A percentile compares a stretch with the other conserved stretches of the same genome.
These are phyloP conservation scores for Forbesichthys papilliferus DNA, from an alignment of 2,113 vertebrate species.

Conservation along the genomic window DNA sequence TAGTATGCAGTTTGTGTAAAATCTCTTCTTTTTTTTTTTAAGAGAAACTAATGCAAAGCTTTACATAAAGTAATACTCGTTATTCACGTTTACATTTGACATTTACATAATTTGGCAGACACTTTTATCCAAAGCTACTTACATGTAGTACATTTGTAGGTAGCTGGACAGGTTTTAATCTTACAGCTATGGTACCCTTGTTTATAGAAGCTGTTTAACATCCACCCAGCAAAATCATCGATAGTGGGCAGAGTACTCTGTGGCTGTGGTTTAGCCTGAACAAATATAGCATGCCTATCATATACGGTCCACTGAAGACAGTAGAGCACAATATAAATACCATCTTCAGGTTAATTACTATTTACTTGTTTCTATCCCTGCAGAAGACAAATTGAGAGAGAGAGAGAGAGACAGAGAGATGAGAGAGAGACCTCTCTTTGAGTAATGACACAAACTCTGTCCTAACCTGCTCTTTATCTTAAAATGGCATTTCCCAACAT, in stretches of 20 bases:
- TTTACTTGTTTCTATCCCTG: not conserved
- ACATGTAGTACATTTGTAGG: no score
- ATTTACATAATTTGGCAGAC: no score
- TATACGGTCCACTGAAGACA: not conserved
- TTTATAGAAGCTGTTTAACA: no score
- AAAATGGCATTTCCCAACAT: not conserved
- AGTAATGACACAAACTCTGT: not conserved
- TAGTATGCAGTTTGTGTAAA: not conserved
- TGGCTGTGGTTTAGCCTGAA: not conserved
- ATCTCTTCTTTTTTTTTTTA: no score
- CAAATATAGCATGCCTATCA: not conserved
- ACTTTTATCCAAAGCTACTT: no score
- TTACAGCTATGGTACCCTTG: no score
- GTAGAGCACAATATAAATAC: not conserved
- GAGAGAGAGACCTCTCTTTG: not conserved
- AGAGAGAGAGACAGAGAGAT: not conserved
- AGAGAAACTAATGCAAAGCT: no score
- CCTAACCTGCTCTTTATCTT: no score
- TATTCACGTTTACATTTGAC: no score
- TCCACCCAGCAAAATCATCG: no score
- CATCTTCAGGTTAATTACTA: slow-evolving; percentile 7
- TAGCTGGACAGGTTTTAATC: no score
- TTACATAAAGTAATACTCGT: no score
- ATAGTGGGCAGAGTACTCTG: not conserved
- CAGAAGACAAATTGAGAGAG: not conserved